These are phyloP conservation scores for Agrotis ipsilon DNA, from an alignment of 2,888 invertebrate species.

Conservation along the genomic window DNA sequence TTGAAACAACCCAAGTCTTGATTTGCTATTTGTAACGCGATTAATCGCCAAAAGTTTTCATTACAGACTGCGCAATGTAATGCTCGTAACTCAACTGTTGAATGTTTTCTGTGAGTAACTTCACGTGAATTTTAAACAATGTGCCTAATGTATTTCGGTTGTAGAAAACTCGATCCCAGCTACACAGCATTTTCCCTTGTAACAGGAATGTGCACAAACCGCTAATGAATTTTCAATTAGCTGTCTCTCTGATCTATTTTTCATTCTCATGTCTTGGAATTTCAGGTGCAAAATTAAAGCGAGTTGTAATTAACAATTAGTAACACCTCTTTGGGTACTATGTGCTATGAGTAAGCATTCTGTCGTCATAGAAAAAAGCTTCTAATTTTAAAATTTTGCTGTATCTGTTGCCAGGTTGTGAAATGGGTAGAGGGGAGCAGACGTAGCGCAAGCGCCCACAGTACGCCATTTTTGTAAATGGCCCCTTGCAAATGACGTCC, in stretches of 20 bases:
- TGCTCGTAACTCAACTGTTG: too few relatives aligned
- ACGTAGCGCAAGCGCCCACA: too few relatives aligned
- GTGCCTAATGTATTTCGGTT: neutral
- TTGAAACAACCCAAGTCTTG: too few relatives aligned
- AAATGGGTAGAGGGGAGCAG: too few relatives aligned
- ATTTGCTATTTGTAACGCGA: too few relatives aligned
- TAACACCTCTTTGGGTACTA: neutral
- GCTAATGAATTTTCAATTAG: constrained; percentile 39
- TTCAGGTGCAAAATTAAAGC: constrained; percentile 9
- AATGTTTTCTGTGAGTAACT: too few relatives aligned
- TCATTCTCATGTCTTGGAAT: constrained; percentile 10
- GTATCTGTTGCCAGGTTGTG: neutral
- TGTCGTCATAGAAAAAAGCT: constrained; percentile 13
- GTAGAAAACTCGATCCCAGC: neutral
- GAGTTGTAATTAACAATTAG: constrained; percentile 13
- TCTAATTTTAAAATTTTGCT: constrained; percentile 12
- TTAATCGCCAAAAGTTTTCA: too few relatives aligned
- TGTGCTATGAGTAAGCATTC: constrained; percentile 8
- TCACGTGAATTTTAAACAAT: neutral
- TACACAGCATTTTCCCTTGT: neutral
- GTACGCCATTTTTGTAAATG: too few relatives aligned
- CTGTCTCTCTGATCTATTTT: constrained; percentile 35
- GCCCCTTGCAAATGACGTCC: too few relatives aligned
- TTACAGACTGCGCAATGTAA: too few relatives aligned
- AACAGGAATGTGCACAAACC: neutral